Evolutionary conservation across 2,797 vertebrate species (phyloP).

Genomic region (Tympanoctomys barrerae): DNA sequence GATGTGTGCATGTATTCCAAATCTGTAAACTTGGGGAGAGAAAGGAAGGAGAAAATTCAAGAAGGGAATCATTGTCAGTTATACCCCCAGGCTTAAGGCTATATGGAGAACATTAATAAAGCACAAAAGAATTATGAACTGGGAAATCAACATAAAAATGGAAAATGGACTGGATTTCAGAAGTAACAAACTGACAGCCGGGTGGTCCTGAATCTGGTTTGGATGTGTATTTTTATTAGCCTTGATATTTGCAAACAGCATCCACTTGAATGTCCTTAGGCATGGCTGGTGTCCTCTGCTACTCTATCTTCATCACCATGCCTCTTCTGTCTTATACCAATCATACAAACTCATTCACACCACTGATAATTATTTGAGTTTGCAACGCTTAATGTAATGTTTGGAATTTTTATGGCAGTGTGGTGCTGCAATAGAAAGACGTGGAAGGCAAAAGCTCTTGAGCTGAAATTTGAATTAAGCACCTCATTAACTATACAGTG

Average conservation of each 20-base stretch:
- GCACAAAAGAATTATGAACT: constrained; percentile 13
- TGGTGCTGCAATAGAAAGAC: neutral
- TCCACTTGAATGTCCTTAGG: neutral
- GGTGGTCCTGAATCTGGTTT: constrained; percentile 38
- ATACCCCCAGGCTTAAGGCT: constrained; percentile 11
- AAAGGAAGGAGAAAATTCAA: constrained; percentile 32
- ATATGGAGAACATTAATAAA: constrained; percentile 58
- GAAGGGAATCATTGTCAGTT: constrained; percentile 50
- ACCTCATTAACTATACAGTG: neutral
- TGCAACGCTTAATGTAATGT: neutral
- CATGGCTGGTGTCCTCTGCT: neutral
- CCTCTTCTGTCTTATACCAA: neutral
- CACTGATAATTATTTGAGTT: neutral
- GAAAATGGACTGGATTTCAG: constrained; percentile 50
- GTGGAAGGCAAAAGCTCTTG: neutral
- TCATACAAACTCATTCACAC: neutral
- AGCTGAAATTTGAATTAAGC: constrained; percentile 46
- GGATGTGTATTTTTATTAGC: constrained; percentile 58
- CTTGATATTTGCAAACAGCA: neutral
- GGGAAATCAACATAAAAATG: constrained; percentile 12
- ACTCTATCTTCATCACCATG: neutral
- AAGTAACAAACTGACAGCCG: constrained; percentile 41
- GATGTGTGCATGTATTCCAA: neutral
- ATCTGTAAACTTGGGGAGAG: constrained; percentile 25
- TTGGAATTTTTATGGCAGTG: neutral